Percentiles rank a stretch among this genome's conserved stretches.
These are phyloP conservation scores for Machimus atricapillus DNA, from an alignment of 2,888 invertebrate genomes.

Conservation along the genomic window DNA sequence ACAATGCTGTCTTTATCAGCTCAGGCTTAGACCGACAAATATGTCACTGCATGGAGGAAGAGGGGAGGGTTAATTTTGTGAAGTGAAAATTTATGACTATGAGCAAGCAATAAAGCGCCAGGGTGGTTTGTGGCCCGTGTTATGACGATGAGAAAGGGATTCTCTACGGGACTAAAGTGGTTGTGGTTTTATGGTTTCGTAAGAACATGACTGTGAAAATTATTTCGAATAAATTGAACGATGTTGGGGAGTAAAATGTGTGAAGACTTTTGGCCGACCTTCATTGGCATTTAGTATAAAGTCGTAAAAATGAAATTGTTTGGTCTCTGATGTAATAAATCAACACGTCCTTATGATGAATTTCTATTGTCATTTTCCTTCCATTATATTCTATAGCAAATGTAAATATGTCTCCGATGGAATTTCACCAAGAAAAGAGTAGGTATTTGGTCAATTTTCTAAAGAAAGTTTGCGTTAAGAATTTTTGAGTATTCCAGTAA, in stretches of 20 bases:
- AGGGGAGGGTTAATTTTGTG: slow-evolving; percentile 13
- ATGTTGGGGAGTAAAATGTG: not conserved
- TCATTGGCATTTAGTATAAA: not conserved
- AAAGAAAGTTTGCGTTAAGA: too few species aligned
- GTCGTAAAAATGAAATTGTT: not conserved
- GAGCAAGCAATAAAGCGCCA: not conserved
- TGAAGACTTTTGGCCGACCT: not conserved
- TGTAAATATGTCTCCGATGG: too few species aligned
- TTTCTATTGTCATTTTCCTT: not conserved
- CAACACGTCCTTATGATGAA: not conserved
- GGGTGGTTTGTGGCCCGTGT: not conserved
- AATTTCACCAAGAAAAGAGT: too few species aligned
- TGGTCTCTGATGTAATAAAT: too few species aligned
- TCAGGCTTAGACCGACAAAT: not conserved
- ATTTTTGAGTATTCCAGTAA: too few species aligned
- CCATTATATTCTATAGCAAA: not conserved
- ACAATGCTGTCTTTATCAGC: not conserved
- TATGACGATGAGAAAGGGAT: not conserved
- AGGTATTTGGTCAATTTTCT: too few species aligned
- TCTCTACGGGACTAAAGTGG: not conserved
- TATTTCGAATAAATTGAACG: not conserved
- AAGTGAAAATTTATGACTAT: slow-evolving; percentile 32
- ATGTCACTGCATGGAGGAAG: not conserved
- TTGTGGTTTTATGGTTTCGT: not conserved
- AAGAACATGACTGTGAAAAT: not conserved